Conservation (phyloP, 2,797 vertebrate species). For the Sebastes itinus region DNA sequence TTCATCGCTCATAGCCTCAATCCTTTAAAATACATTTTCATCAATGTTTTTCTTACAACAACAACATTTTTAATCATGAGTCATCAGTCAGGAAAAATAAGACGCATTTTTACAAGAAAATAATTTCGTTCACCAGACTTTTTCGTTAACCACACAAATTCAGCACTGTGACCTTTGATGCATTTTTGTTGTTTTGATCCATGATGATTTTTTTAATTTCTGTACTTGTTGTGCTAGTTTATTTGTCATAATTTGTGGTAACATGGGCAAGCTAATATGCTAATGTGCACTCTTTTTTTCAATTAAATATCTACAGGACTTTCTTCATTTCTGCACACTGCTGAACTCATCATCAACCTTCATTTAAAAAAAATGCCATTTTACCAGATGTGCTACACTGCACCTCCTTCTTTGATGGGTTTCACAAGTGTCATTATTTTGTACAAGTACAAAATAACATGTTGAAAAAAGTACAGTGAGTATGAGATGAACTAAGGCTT, state of each 20-base stretch:
- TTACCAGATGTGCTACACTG: background rate
- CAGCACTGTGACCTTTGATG: background rate
- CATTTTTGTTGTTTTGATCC: background rate
- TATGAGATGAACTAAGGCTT: too few species aligned
- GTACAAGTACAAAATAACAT: background rate
- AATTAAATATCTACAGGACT: background rate
- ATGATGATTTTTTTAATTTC: background rate
- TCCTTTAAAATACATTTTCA: slow-evolving; percentile 6
- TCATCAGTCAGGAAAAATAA: background rate
- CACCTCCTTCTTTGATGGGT: background rate
- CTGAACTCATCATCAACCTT: background rate
- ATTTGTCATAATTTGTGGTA: background rate
- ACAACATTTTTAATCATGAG: background rate
- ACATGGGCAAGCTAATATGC: background rate
- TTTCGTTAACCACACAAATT: background rate
- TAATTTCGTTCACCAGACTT: background rate
- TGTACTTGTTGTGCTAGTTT: background rate
- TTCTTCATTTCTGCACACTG: background rate
- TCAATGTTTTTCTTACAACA: background rate
- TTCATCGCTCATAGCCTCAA: slow-evolving; percentile 3
- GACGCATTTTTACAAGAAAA: background rate
- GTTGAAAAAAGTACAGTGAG: background rate
- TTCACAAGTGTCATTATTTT: background rate
- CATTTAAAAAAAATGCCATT: background rate
- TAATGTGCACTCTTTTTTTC: background rate